Evolutionary conservation across 2,888 invertebrate genomes (phyloP), one percentile per base, ranked within the genome.

Genomic region (Diarsia mendica): DNA sequence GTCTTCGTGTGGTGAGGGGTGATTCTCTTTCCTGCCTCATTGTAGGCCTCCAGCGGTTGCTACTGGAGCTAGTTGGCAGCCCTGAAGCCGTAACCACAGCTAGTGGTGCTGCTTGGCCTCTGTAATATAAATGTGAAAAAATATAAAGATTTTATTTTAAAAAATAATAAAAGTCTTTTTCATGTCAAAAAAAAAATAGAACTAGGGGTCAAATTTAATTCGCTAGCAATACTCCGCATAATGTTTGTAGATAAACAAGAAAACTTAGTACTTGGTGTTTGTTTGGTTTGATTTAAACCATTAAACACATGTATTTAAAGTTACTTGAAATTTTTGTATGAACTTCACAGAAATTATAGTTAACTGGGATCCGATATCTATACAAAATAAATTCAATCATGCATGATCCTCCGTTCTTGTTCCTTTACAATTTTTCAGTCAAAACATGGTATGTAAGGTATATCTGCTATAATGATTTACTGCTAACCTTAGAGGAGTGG

Each of bases 51-150:
- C n/a, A 39, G 39, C 11, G 63, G 44, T 44, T 44, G 0, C 15
- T n/a, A 39, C 1, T 44, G 39, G 61, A 61, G 39, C n/a, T n/a
- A 61, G 23, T 3, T 3, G 63, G 63, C 0, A 44, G n/a, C n/a
- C 63, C 63, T 2, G 63, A 44, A n/a, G 44, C 63, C 15, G 44
- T 63, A 13, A 63, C 63, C n/a, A 63, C 44, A 44, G 63, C 63
- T 44, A 44, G 15, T 20, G 63, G 44, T 44, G 63, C 63, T 15
- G 63, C 44, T 15, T 63, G 63, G 9, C 44, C 63, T n/a, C 63
- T 63, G 63, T 44, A 63, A 44, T 15, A 10, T 20, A 6, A 18
- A 28, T 23, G 1, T 28, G 1, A 53, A 53, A 53, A n/a, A 55
- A 55, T 5, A 55, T 11, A 11, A n/a, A 4, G 11, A 23, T 11